Evolutionary conservation across 1,140 invertebrate genomes (phyloP), one percentile per base, ranked within the genome.

Genomic region (Atta cephalotes): DNA sequence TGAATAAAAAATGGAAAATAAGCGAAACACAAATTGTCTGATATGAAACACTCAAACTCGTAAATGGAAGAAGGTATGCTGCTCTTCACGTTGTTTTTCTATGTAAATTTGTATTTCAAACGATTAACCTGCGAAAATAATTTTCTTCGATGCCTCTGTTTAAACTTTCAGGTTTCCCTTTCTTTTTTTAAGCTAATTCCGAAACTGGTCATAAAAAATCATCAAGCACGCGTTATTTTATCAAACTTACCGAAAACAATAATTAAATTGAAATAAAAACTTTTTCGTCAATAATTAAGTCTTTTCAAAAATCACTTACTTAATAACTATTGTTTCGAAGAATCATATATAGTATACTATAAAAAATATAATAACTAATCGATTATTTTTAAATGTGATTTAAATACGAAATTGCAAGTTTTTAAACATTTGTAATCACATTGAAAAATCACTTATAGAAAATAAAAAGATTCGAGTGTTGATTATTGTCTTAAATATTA

Each of bases 61-160:
- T 45, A 21, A 28, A 62, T 87, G 28, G 18, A 72, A 28, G 28
- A n/a, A 68, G 53, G 18, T 65, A 85, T 51, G 31, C 68, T 39
- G 51, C 70, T 45, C 31, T 70, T 77, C 21, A 62, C 65, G 31
- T 53, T 90, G 86, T 91, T 92, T 92, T 88, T 87, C 86, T 89
- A 91, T 92, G 90, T 72, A 89, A 92, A 91, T 92, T 87, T 87
- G 66, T 87, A 91, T 91, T 91, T 85, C 85, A 63, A 89, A 87
- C 84, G 88, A 92, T 92, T 92, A 92, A 89, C 71, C 78, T 85
- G 78, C 6, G 72, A 86, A 91, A 91, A 92, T 82, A 91, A 18
- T 31, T 21, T 25, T 18, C 25, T 39, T 49, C 70, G 9, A 18
- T 60, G 28, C 63, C 39, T 21, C 12, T 68, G 71, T 81, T 76